Percentiles rank a stretch among this genome's conserved stretches.
Evolutionary conservation across 2,888 invertebrate genomes (phyloP).

Genomic region (Acleris holmiana): DNA sequence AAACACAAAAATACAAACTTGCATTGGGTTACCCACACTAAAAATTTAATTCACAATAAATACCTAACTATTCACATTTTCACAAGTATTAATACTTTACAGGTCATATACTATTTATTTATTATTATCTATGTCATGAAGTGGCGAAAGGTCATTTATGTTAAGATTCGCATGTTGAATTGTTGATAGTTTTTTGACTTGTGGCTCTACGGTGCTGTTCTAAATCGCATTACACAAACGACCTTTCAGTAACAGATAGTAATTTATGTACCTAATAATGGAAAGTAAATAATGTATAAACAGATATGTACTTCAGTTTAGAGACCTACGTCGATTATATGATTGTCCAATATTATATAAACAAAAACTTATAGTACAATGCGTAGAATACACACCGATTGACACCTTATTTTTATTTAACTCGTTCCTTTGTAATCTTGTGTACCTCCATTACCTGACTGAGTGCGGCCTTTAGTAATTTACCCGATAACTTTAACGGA

Average conservation of each 20-base stretch:
- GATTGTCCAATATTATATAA: constrained; percentile 5
- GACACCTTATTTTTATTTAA: too few relatives aligned
- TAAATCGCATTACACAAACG: constrained; percentile 5
- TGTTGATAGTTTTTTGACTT: too few relatives aligned
- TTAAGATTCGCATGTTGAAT: not conserved
- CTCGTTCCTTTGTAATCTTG: too few relatives aligned
- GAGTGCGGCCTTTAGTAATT: too few relatives aligned
- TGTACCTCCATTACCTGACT: too few relatives aligned
- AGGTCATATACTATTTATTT: constrained; percentile 55
- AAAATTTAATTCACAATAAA: constrained; percentile 47
- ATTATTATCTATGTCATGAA: constrained; percentile 41
- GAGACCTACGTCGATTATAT: constrained; percentile 24
- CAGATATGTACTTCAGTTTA: constrained; percentile 37
- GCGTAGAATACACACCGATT: too few relatives aligned
- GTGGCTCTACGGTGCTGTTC: too few relatives aligned
- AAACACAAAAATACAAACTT: constrained; percentile 17
- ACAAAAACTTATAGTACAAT: too few relatives aligned
- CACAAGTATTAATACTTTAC: constrained; percentile 71
- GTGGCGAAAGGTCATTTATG: constrained; percentile 19
- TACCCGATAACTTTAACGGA: too few relatives aligned
- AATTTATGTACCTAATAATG: constrained; percentile 15
- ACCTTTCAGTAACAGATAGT: constrained; percentile 10
- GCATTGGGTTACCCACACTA: constrained; percentile 19
- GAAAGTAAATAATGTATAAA: constrained; percentile 33
- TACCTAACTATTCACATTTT: constrained; percentile 44